Percentiles rank a stretch among this genome's conserved stretches.
Evolutionary conservation across 2,888 invertebrate species (phyloP).

Genomic region (Plutella xylostella): DNA sequence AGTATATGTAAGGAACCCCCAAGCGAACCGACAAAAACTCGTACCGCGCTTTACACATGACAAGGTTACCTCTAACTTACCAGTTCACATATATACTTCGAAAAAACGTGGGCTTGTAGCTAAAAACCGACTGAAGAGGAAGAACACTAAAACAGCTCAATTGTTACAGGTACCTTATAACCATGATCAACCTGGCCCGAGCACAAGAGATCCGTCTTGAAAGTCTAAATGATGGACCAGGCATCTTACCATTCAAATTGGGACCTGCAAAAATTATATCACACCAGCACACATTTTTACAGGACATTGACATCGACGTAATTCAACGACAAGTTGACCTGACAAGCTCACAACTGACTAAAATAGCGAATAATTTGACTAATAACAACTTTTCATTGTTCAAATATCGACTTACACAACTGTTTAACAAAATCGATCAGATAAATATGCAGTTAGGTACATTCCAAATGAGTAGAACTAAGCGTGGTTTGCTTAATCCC

Average conservation of each 20-base stretch:
- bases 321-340: background rate
- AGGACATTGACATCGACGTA: background rate
- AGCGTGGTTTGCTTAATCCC: background rate
- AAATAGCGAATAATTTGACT: background rate
- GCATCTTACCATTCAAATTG: background rate
- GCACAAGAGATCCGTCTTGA: conserved; percentile 1
- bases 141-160: background rate
- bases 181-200: background rate
- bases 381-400: too few relatives aligned
- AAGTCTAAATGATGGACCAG: background rate
- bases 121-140: background rate
- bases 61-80: background rate
- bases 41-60: too few relatives aligned
- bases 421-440: background rate
- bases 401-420: background rate
- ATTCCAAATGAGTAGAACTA: background rate
- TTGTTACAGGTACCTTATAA: background rate
- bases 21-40: background rate
- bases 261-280: background rate
- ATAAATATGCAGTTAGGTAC: background rate
- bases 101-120: background rate
- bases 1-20: background rate
- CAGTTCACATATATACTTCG: background rate
- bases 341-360: background rate
- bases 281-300: background rate